These are phyloP conservation scores for Eulithis prunata DNA, from an alignment of 2,888 invertebrate genomes.

Conservation along the genomic window DNA sequence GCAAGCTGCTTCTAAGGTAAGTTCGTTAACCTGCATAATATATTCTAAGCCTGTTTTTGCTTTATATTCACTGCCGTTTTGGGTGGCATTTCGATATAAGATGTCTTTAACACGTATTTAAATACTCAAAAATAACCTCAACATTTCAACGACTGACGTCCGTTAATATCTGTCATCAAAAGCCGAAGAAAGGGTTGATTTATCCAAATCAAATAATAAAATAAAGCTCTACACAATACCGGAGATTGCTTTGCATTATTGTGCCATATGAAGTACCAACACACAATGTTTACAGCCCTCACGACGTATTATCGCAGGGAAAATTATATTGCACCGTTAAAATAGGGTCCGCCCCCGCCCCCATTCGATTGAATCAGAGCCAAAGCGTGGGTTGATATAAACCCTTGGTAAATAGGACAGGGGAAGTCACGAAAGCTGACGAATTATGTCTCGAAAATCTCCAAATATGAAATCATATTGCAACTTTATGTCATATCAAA, in stretches of 20 bases:
- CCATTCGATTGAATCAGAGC: constrained; percentile 43
- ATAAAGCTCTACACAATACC: constrained; percentile 39
- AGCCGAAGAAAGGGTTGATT: constrained; percentile 46
- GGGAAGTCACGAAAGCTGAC: constrained; percentile 33
- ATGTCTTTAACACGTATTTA: not conserved
- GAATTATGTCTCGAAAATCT: constrained; percentile 12
- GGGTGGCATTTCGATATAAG: constrained; percentile 4
- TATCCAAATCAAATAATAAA: constrained; percentile 39
- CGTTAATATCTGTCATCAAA: constrained; percentile 13
- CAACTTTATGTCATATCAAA: not conserved
- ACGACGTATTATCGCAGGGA: constrained; percentile 47
- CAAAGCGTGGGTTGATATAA: constrained; percentile 39
- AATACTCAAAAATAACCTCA: not conserved
- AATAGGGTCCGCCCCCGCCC: constrained; percentile 48
- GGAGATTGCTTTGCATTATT: constrained; percentile 40
- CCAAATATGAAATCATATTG: constrained; percentile 14
- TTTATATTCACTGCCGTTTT: constrained; percentile 37
- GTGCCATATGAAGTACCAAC: constrained; percentile 40
- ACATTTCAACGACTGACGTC: not conserved
- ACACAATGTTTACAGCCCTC: constrained; percentile 50
- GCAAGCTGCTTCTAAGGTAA: constrained; percentile 36
- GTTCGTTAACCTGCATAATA: constrained; percentile 43
- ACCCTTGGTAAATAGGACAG: constrained; percentile 35
- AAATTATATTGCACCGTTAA: constrained; percentile 51
- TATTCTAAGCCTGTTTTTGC: constrained; percentile 41